Conservation (phyloP, 2,888 invertebrate species). For the Harpalus rubripes region DNA sequence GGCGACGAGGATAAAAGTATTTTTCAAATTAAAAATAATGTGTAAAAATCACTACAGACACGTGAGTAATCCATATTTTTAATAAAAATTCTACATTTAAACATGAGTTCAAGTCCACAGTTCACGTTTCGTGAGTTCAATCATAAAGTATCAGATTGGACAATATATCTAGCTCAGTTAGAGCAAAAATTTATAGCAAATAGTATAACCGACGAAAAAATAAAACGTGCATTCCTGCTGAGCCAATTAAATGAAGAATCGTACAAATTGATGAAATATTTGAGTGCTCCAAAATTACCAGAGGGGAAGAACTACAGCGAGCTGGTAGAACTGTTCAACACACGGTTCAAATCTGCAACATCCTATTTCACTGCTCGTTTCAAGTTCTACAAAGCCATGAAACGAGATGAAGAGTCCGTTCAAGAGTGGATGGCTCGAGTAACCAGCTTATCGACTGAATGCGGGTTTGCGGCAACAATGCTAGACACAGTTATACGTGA, state of each 20-base stretch:
- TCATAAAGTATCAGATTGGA: constrained; percentile 1
- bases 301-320: not conserved
- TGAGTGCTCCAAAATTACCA: not conserved
- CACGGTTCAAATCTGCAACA: not conserved
- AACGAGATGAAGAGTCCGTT: constrained; percentile 12
- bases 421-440: constrained; percentile 19
- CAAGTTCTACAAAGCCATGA: not conserved
- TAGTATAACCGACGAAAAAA: not conserved
- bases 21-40: too few species aligned
- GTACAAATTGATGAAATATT: not conserved
- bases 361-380: not conserved
- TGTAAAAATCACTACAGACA: too few species aligned
- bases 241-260: constrained; percentile 1
- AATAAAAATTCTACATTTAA: too few species aligned
- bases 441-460: constrained; percentile 1
- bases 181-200: not conserved
- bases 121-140: not conserved
- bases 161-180: not conserved
- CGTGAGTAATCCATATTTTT: too few species aligned
- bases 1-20: too few species aligned
- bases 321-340: not conserved
- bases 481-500: not conserved
- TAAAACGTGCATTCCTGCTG: constrained; percentile 11
- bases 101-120: too few species aligned
- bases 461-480: not conserved